A percentile compares a stretch with the other conserved stretches of the same genome.
Conservation (phyloP, 2,797 vertebrate species). For the Dallia pectoralis region DNA sequence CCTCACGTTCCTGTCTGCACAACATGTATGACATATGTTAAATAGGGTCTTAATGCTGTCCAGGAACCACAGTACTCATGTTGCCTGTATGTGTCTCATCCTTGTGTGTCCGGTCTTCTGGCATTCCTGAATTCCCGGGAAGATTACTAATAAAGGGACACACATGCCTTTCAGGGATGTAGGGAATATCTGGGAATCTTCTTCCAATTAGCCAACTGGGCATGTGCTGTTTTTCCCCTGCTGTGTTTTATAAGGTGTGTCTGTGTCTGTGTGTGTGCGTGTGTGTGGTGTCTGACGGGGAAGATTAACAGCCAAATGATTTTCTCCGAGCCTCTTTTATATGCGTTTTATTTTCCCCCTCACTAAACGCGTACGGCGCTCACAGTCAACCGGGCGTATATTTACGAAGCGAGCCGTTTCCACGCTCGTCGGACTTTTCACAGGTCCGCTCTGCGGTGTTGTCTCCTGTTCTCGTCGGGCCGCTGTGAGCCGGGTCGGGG, state of each 20-base stretch:
- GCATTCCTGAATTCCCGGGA: neutral
- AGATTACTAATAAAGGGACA: neutral
- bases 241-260: constrained; percentile 15
- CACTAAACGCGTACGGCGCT: constrained; percentile 34
- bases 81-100: neutral
- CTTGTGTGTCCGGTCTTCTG: neutral
- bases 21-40: neutral
- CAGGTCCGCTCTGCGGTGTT: constrained; percentile 41
- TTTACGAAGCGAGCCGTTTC: constrained; percentile 50
- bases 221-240: constrained; percentile 7
- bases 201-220: constrained; percentile 20
- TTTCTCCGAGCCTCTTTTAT: constrained; percentile 17
- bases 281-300: constrained; percentile 7
- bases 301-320: constrained; percentile 34
- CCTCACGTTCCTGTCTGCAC: neutral
- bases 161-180: neutral
- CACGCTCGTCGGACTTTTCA: constrained; percentile 45
- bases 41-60: neutral
- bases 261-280: neutral
- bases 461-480: neutral
- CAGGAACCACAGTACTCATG: neutral
- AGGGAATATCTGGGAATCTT: constrained; percentile 4
- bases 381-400: constrained; percentile 43
- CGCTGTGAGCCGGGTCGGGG: constrained; percentile 29
- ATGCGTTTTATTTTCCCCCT: constrained; percentile 23